Conservation (phyloP, 2,797 vertebrate genomes). For the Gallinago nigripennis region DNA sequence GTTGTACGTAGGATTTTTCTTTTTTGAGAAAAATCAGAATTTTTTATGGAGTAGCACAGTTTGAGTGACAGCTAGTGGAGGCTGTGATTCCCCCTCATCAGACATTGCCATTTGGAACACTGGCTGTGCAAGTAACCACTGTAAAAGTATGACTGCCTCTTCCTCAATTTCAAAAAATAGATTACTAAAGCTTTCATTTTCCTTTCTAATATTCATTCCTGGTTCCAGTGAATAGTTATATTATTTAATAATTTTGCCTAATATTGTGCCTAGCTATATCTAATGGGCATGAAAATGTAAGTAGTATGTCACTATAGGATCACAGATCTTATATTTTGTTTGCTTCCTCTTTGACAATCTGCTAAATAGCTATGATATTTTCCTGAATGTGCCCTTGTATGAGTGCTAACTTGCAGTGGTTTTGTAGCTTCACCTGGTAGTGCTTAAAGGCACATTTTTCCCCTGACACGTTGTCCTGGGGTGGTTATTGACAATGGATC, state of each 20-base stretch:
- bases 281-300: neutral
- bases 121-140: neutral
- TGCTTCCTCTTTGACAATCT: neutral
- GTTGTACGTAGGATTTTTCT: neutral
- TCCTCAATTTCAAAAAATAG: neutral
- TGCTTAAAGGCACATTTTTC: neutral
- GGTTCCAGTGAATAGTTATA: neutral
- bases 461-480: accelerated
- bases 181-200: neutral
- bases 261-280: neutral
- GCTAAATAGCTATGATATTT: neutral
- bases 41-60: neutral
- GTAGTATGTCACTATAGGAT: neutral
- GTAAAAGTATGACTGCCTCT: neutral
- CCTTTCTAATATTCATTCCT: neutral
- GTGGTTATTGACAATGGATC: neutral
- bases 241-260: neutral
- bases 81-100: neutral
- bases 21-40: neutral
- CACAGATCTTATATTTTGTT: neutral
- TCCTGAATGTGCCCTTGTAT: neutral
- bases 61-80: neutral
- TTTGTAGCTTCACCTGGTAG: neutral
- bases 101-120: neutral
- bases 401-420: neutral